Evolutionary conservation across 2,797 vertebrate genomes (phyloP).

Genomic region (Lemur catta): DNA sequence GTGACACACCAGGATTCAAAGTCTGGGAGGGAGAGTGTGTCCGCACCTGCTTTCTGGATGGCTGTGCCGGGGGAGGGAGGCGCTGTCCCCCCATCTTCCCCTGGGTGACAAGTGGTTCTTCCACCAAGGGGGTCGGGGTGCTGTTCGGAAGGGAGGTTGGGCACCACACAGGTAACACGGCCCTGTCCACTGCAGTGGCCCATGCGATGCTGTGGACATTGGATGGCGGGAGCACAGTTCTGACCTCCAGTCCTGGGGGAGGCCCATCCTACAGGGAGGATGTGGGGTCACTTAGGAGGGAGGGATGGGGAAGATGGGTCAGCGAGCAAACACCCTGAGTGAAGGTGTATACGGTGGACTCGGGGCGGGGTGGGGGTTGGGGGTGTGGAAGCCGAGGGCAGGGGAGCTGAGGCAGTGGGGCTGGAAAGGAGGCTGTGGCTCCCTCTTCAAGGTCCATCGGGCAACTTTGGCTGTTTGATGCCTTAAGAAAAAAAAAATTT

Average conservation of each 20-base stretch:
- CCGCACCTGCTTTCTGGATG: neutral
- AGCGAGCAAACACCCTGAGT: neutral
- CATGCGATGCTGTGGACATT: neutral
- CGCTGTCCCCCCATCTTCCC: accelerated
- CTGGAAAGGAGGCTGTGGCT: neutral
- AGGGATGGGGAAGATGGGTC: neutral
- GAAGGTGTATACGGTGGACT: no score
- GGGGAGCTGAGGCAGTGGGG: neutral
- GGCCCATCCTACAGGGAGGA: neutral
- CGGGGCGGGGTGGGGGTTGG: no score
- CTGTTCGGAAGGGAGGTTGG: neutral
- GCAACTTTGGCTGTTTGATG: neutral
- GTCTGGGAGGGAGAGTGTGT: neutral
- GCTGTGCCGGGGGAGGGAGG: neutral
- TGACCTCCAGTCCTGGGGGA: no score
- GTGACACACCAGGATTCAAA: neutral
- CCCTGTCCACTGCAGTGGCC: no score
- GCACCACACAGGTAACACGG: no score
- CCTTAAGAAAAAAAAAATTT: neutral
- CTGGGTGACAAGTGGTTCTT: neutral
- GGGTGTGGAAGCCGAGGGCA: neutral
- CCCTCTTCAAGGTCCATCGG: neutral
- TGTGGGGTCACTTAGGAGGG: neutral
- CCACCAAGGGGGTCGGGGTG: neutral
- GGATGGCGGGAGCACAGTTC: neutral